phyloP scores from a whole-genome alignment of 2,113 vertebrate species.

The Dryoscopus gambensis region DNA sequence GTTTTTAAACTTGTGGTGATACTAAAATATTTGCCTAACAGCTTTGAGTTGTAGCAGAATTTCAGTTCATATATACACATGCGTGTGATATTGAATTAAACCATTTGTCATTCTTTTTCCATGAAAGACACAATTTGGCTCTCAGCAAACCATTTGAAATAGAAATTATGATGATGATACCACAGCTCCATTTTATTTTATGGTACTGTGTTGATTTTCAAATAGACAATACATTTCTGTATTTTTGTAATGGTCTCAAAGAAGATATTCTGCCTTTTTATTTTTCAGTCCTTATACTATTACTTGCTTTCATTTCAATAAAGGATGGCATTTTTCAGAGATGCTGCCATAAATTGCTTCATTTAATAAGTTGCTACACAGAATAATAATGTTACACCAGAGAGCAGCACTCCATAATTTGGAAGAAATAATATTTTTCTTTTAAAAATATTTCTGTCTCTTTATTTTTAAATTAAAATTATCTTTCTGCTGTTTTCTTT shows the following conservation, averaged over 20 bases:
- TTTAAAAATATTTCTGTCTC: neutral
- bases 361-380: conserved; percentile 66
- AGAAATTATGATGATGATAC: conserved; percentile 71
- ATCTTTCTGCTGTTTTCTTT: conserved; percentile 14
- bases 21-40: conserved; percentile 55
- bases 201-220: conserved; percentile 70
- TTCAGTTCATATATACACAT: conserved; percentile 33
- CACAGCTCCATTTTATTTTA: conserved; percentile 73
- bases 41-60: conserved; percentile 52
- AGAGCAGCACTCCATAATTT: conserved; percentile 58
- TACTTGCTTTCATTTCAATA: conserved; percentile 73
- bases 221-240: conserved; percentile 66
- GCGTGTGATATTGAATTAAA: conserved; percentile 69
- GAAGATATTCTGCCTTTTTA: conserved; percentile 67
- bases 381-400: conserved; percentile 71
- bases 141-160: conserved; percentile 70
- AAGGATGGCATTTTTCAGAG: conserved; percentile 63
- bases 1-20: conserved; percentile 25
- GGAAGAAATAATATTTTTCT: conserved; percentile 45
- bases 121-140: conserved; percentile 67
- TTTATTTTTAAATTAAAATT: conserved; percentile 48
- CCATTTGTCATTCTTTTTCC: conserved; percentile 65
- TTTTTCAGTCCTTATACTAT: conserved; percentile 62
- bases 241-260: conserved; percentile 72
- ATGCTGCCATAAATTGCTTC: conserved; percentile 69